Percentiles rank a stretch among this genome's conserved stretches.
phyloP scores from a whole-genome alignment of 53 echinoderm and acorn worm species.

The Stichopus horrens region DNA sequence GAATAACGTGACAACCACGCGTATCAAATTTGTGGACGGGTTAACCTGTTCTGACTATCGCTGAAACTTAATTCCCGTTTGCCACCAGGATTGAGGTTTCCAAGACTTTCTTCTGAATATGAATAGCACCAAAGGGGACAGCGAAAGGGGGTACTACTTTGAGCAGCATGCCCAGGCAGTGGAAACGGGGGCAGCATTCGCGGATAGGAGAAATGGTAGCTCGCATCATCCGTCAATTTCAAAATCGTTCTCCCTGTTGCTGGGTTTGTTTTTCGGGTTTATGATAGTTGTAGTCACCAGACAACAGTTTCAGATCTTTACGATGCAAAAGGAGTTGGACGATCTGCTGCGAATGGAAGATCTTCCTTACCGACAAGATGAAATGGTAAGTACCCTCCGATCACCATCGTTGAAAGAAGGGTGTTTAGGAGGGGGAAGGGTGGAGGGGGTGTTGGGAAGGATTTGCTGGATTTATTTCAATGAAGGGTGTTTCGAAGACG shows the following conservation, averaged over 20 bases:
- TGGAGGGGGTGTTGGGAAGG: neutral
- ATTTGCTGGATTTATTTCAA: neutral
- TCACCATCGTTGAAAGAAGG: neutral
- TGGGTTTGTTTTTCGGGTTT: neutral
- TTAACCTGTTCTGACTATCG: too few species aligned
- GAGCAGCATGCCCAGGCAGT: neutral
- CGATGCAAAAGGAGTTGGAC: slow-evolving; percentile 13
- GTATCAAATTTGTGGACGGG: too few species aligned
- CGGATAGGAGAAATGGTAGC: neutral
- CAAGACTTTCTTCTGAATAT: too few species aligned
- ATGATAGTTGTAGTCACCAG: slow-evolving; percentile 6
- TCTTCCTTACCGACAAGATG: neutral
- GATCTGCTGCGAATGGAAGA: neutral
- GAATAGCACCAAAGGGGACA: too few species aligned
- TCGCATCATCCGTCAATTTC: neutral
- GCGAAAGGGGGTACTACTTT: too few species aligned
- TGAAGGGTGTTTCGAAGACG: neutral
- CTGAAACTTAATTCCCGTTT: too few species aligned
- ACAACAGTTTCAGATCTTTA: slow-evolving; percentile 17
- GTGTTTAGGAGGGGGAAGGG: neutral
- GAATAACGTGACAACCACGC: too few species aligned
- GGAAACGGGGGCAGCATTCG: neutral
- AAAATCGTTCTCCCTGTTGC: neutral
- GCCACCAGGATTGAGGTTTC: too few species aligned
- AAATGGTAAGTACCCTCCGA: neutral